Conservation (phyloP, 2,888 invertebrate genomes). For the Lumbricus terrestris region DNA sequence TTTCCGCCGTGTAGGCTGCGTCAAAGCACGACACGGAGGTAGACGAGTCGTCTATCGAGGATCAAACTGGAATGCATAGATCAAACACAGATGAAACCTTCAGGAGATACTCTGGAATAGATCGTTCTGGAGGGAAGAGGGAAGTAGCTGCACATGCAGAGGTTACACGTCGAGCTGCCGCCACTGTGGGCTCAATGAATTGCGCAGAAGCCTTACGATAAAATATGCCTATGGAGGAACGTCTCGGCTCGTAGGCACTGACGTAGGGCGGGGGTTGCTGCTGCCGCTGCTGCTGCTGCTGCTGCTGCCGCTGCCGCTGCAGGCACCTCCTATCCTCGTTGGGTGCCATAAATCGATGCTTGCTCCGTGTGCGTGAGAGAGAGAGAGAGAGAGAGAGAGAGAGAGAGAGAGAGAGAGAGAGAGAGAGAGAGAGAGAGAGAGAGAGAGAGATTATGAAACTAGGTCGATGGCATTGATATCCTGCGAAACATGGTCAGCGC, state of each 20-base stretch:
- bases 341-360: not conserved
- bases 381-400: not conserved
- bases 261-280: not conserved
- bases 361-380: not conserved
- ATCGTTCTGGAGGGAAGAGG: not conserved
- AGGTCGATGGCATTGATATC: constrained; percentile 3
- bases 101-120: not conserved
- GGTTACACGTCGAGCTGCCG: not conserved
- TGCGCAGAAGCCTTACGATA: not conserved
- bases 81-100: not conserved
- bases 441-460: not conserved
- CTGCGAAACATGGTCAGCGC: not conserved
- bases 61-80: not conserved
- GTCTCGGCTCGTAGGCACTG: not conserved
- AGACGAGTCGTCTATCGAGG: not conserved
- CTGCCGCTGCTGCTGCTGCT: not conserved
- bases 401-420: not conserved
- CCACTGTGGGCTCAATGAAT: not conserved
- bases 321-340: not conserved
- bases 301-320: not conserved
- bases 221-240: not conserved
- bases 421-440: not conserved
- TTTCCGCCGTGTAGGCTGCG: not conserved
- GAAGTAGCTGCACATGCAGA: not conserved
- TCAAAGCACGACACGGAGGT: not conserved